phyloP scores from a whole-genome alignment of 2,888 invertebrate genomes.

The Conus canariensis region DNA sequence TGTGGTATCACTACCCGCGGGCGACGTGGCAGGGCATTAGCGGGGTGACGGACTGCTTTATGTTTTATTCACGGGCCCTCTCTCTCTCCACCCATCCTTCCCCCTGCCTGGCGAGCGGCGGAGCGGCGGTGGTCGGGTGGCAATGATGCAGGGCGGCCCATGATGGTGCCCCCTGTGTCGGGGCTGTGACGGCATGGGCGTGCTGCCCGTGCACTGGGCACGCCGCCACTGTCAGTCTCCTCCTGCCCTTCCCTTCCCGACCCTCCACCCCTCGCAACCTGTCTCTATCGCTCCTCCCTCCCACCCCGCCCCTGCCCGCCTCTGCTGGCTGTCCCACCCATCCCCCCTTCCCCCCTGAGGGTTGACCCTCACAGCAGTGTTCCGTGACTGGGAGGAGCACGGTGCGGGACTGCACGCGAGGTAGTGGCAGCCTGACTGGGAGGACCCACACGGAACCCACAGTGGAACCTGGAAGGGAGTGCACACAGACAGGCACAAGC shows the following conservation, averaged over 20 bases:
- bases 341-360: background rate
- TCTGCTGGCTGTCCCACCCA: too few species aligned
- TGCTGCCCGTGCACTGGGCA: background rate
- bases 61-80: constrained; percentile 32
- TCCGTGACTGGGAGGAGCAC: constrained; percentile 8
- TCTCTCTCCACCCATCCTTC: too few species aligned
- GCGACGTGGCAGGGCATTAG: constrained; percentile 12
- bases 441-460: background rate
- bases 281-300: constrained; percentile 16
- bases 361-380: background rate
- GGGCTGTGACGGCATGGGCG: background rate
- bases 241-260: background rate
- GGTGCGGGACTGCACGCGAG: constrained; percentile 7
- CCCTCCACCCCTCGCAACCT: background rate
- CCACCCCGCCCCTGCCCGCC: background rate
- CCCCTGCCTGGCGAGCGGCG: background rate
- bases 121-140: background rate
- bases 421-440: background rate
- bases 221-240: background rate
- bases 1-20: background rate
- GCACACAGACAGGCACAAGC: background rate
- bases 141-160: too few species aligned
- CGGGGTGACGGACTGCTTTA: constrained; percentile 12
- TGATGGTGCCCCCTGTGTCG: background rate
- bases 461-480: background rate